phyloP scores from a whole-genome alignment of 2,797 vertebrate genomes.

The Petrocephalus sullivani region DNA sequence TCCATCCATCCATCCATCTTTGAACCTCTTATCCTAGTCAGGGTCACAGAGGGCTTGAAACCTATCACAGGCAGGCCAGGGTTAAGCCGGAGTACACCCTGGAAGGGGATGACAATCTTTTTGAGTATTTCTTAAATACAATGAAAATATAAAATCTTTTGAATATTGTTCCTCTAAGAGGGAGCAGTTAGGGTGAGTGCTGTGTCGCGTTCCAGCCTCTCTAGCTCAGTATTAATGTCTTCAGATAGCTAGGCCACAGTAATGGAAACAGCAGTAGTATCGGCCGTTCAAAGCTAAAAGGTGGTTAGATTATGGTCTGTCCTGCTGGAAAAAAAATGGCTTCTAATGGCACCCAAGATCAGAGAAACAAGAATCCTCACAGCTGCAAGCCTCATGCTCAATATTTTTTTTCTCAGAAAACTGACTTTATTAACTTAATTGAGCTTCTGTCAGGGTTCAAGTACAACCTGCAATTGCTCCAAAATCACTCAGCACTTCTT shows the following conservation, averaged over 20 bases:
- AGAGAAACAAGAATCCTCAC: not conserved
- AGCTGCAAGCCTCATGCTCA: not conserved
- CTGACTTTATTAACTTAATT: not conserved
- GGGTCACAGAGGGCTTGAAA: not conserved
- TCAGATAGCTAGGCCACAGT: not conserved
- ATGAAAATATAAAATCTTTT: not conserved
- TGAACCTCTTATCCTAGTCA: not conserved
- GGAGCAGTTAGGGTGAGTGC: not conserved
- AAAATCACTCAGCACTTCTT: not conserved
- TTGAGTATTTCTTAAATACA: not conserved
- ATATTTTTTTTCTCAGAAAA: not conserved
- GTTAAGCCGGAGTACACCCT: not conserved
- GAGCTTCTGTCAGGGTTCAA: not conserved
- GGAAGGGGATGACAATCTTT: not conserved
- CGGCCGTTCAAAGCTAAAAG: not conserved
- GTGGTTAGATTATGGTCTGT: conserved; percentile 2
- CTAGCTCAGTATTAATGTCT: not conserved
- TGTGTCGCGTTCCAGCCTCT: not conserved
- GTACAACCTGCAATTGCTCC: conserved; percentile 10
- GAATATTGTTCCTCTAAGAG: not conserved
- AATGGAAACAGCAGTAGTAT: not conserved
- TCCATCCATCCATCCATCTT: not conserved
- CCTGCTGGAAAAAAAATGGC: not conserved
- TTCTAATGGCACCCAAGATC: not conserved
- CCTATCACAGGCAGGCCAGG: not conserved